Percentiles rank a stretch among this genome's conserved stretches.
Evolutionary conservation across 2,113 vertebrate genomes (phyloP).

Genomic region (Coryphaenoides rupestris): DNA sequence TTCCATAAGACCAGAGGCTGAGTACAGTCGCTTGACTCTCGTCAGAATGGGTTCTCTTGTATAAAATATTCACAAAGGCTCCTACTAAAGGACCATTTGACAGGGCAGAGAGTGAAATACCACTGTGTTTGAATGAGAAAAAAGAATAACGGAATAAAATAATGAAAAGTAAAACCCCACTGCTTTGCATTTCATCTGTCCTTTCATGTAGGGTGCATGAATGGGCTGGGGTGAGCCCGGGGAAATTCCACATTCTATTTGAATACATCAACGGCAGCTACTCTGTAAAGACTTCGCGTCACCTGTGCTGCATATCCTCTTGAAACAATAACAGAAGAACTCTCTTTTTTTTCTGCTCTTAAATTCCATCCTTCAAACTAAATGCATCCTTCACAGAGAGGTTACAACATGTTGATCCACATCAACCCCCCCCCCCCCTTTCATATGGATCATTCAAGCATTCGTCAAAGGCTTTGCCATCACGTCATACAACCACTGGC

Average conservation of each 20-base stretch:
- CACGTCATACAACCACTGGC: too few species aligned
- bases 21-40: conserved; percentile 21
- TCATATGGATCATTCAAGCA: too few species aligned
- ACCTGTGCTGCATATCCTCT: too few species aligned
- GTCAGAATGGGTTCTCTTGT: conserved; percentile 31
- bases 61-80: conserved; percentile 37
- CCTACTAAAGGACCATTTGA: conserved; percentile 36
- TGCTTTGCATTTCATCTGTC: conserved; percentile 16
- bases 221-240: neutral
- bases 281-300: conserved; percentile 1
- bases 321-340: neutral
- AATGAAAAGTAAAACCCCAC: neutral
- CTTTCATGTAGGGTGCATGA: conserved; percentile 1
- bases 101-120: conserved; percentile 11
- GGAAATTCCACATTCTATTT: neutral
- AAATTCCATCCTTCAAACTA: too few species aligned
- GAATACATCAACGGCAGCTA: neutral
- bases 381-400: too few species aligned
- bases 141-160: neutral
- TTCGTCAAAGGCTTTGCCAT: too few species aligned
- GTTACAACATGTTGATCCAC: too few species aligned
- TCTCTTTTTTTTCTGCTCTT: too few species aligned
- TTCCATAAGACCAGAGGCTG: neutral
- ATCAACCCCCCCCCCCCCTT: too few species aligned
- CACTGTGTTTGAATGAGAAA: conserved; percentile 18